A percentile compares a stretch with the other conserved stretches of the same genome.
These are phyloP conservation scores for Drosophila willistoni DNA, from an alignment of 1,140 invertebrate genomes.

Conservation along the genomic window DNA sequence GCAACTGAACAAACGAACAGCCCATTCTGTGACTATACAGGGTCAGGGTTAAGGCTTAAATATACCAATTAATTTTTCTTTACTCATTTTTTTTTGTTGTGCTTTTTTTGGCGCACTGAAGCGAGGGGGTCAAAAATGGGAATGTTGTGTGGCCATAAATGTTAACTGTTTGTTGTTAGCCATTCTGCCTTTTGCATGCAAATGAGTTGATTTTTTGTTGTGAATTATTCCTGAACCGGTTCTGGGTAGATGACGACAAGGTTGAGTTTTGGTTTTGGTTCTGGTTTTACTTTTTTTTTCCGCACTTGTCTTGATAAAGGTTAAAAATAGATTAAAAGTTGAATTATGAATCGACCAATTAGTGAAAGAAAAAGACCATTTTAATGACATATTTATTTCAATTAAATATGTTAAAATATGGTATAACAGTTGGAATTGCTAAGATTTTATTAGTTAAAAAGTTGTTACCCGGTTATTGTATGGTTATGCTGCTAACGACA, in stretches of 20 bases:
- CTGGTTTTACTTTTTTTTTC: slow-evolving; percentile 24
- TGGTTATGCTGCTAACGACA: no score
- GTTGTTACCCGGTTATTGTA: no score
- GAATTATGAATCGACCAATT: neutral
- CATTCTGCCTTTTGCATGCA: slow-evolving; percentile 39
- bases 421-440: no score
- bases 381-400: no score
- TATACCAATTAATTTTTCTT: slow-evolving; percentile 4
- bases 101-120: neutral
- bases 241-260: slow-evolving; percentile 16
- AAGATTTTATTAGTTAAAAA: no score
- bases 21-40: neutral
- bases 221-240: slow-evolving; percentile 41
- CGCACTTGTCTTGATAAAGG: neutral
- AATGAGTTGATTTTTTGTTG: slow-evolving; percentile 28
- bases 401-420: no score
- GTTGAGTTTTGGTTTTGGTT: neutral
- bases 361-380: no score
- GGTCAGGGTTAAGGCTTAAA: slow-evolving; percentile 1
- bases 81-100: neutral
- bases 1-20: neutral
- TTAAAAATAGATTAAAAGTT: slow-evolving; percentile 12
- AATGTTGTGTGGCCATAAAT: slow-evolving; percentile 40
- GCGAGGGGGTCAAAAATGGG: neutral
- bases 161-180: slow-evolving; percentile 25